Percentiles rank a stretch among this genome's conserved stretches.
Conservation (phyloP, 2,113 vertebrate species). For the Progne subis region DNA sequence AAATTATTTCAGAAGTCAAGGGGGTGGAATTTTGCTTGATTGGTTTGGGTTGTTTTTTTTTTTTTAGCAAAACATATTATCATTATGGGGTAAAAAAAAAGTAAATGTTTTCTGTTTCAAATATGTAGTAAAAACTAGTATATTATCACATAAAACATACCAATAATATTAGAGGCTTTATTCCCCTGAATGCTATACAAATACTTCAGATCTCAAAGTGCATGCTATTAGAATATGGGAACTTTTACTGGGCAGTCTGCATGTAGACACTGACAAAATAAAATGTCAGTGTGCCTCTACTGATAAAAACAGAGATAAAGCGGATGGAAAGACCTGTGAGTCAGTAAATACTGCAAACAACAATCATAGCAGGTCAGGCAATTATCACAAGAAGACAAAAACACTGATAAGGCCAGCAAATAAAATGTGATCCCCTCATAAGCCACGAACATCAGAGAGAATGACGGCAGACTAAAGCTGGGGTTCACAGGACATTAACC, state of each 20-base stretch:
- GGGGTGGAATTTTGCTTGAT: neutral
- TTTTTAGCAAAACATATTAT: neutral
- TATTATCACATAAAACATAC: neutral
- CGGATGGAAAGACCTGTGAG: neutral
- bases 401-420: neutral
- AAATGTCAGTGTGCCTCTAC: neutral
- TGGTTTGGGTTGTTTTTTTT: neutral
- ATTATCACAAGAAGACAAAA: slow-evolving; percentile 3
- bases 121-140: neutral
- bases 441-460: neutral
- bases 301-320: slow-evolving; percentile 23
- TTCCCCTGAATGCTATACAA: neutral
- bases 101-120: neutral
- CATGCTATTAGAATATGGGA: neutral
- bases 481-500: slow-evolving; percentile 17
- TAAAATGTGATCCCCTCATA: slow-evolving; percentile 27
- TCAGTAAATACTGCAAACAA: slow-evolving; percentile 7
- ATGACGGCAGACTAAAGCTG: neutral
- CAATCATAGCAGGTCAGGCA: neutral
- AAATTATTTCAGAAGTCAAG: neutral
- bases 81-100: neutral
- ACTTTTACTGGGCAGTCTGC: neutral
- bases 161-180: neutral
- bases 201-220: neutral
- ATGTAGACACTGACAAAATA: neutral